Conservation (phyloP, 2,797 vertebrate species). For the Lutjanus campechanus region DNA sequence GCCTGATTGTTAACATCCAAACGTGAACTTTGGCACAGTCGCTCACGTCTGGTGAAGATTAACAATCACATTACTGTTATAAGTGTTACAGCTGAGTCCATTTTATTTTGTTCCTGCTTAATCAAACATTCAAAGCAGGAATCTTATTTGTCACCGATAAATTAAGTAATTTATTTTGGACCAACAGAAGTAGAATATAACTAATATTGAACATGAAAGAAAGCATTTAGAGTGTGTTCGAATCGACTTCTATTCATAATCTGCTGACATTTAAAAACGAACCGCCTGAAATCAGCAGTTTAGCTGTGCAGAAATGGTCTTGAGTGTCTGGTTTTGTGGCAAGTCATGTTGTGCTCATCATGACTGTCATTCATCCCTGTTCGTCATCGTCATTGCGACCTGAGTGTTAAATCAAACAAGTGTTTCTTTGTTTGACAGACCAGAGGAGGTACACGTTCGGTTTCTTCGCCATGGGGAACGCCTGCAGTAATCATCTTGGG, state of each 20-base stretch:
- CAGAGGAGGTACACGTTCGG: slow-evolving; percentile 42
- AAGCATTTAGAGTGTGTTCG: too few species aligned
- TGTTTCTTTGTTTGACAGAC: slow-evolving; percentile 50
- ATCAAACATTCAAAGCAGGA: not conserved
- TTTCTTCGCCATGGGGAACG: slow-evolving; percentile 82
- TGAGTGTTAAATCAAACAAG: not conserved
- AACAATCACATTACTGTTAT: not conserved
- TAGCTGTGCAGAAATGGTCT: not conserved
- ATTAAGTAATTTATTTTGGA: too few species aligned
- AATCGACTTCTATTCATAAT: not conserved
- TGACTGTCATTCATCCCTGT: not conserved
- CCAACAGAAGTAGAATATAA: not conserved
- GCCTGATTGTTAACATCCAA: not conserved
- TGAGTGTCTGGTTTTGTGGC: not conserved
- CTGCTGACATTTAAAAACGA: not conserved
- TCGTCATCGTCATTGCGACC: not conserved
- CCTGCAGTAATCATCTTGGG: slow-evolving; percentile 76
- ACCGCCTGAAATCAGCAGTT: too few species aligned
- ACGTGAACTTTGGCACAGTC: not conserved
- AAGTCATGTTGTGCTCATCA: not conserved
- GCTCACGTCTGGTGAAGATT: not conserved
- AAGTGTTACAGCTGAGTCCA: not conserved
- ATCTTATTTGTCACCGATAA: not conserved
- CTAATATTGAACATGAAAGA: too few species aligned
- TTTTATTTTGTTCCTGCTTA: not conserved